Evolutionary conservation across 2,797 vertebrate species (phyloP), one percentile per base, ranked within the genome.

Genomic region (Falco rusticolus): DNA sequence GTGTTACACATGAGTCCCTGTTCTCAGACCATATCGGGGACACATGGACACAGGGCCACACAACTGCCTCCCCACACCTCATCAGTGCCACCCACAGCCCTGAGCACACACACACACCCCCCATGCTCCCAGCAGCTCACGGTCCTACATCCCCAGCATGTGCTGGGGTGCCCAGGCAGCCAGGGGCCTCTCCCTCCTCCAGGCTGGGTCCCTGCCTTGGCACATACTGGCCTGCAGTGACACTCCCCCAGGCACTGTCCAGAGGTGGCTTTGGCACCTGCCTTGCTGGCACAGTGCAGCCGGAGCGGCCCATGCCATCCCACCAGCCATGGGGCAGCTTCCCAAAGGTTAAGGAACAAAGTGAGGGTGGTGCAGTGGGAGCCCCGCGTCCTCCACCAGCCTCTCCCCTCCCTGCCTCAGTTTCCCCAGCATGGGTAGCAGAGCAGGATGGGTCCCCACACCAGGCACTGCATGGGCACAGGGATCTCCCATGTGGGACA

Each of bases 91-190:
- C 64, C 19, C 68, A 61, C 17, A 68, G 18, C 24, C 18, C 76
- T n/a, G 25, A 64, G 13, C 64, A 65, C n/a, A 37, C 37, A 37
- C 37, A 10, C 37, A 10, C 16, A 34, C 34, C 6, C 6, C 43
- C 22, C 12, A 0, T 12, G 15, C 26, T 56, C 85, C 71, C 6
- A 0, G 53, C 51, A 64, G 66, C 83, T 96, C 78, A 87, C 9
- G 0, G 66, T 87, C 43, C 82, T 59, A 64, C 0, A 4, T 69
- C 39, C 47, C 41, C 0, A 0, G 26, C 1, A 18, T 0, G 0
- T 6, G 0, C 24, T 61, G 71, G 79, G 39, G 39, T 77, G 64
- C 51, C 39, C 39, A 72, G 13, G 64, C 33, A 87, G 60, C 15
- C 74, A 63, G 64, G 34, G 64, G 47, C 68, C n/a, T 91, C 68